Evolutionary conservation across 2,888 invertebrate species (phyloP), one percentile per base, ranked within the genome.

Genomic region (Chironomus tentans): DNA sequence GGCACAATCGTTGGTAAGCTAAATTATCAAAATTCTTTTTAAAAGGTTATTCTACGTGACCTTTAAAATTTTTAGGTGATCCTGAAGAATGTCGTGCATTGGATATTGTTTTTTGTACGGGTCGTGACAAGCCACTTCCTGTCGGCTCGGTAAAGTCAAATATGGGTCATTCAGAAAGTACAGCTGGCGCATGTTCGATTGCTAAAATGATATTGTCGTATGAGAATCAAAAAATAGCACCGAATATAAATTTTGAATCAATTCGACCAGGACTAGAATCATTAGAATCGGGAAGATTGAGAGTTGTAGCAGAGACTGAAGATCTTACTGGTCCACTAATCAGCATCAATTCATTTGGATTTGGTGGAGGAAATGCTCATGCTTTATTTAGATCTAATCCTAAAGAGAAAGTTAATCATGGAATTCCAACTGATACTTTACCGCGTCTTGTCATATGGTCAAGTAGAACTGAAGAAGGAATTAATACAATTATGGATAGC

Each of bases 81-180:
- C 96, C 97, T 0, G 95, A 96, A 82, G 98, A 98, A 84, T 86
- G 95, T 76, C 86, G 89, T 79, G 92, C 94, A 0, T 56, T 98
- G 71, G 91, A 93, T 70, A 90, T 90, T 79, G 88, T 93, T 47
- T 90, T 95, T 82, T 92, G 92, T 80, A 87, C 87, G 4, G 89
- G 88, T 22, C 87, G 95, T n/a, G 88, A 87, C 0, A 89, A 88
- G 0, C 92, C 97, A 0, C 86, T 97, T 0, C 84, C 88, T 70
- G 92, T 98, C 77, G 97, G 97, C 1, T 94, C 97, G 0, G 90
- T 96, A 47, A 98, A 98, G 82, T 95, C 96, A 0, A 98, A 97
- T 83, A 87, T 97, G 82, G 98, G 98, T 0, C 98, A 98, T 83
- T 88, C 93, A 0, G 98, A 98, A 81, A 92, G 96, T 0, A 89